Evolutionary conservation across 1,140 invertebrate species (phyloP).

Genomic region (Scaptomyza pallida): DNA sequence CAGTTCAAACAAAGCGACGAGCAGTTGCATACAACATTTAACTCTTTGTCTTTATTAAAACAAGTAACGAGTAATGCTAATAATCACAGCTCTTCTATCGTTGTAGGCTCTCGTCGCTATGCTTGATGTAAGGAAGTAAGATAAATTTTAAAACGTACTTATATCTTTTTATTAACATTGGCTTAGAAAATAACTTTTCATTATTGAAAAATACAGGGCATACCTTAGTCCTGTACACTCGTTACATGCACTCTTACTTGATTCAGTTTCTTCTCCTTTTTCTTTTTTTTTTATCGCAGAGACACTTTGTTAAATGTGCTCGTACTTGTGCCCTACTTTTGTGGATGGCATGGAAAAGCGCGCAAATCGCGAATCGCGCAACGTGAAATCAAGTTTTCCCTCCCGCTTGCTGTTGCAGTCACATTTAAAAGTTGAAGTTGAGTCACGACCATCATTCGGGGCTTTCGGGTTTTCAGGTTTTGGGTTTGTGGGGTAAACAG

Average conservation of each 20-base stretch:
- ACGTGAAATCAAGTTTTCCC: constrained; percentile 65
- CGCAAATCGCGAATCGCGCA: constrained; percentile 10
- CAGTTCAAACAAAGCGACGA: no score
- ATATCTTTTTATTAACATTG: no score
- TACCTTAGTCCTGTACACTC: not conserved
- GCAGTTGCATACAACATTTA: no score
- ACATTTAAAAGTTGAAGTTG: constrained; percentile 20
- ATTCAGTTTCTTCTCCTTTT: constrained; percentile 1
- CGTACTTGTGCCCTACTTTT: constrained; percentile 67
- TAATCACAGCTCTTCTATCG: no score
- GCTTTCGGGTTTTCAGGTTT: constrained; percentile 1
- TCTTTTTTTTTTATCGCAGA: constrained; percentile 9
- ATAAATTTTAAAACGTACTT: no score
- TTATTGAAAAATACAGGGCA: not conserved
- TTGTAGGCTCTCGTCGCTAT: no score
- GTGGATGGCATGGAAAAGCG: not conserved
- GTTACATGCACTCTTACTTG: not conserved
- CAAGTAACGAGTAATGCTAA: no score
- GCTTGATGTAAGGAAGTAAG: no score
- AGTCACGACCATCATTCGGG: constrained; percentile 35
- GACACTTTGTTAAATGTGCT: constrained; percentile 24
- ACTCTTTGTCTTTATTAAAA: no score
- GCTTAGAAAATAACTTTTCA: no score
- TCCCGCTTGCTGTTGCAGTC: constrained; percentile 17
- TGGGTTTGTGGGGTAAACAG: constrained; percentile 49